Evolutionary conservation across 2,113 vertebrate genomes (phyloP), one percentile per base, ranked within the genome.

Genomic region (Phaethornis superciliosus): DNA sequence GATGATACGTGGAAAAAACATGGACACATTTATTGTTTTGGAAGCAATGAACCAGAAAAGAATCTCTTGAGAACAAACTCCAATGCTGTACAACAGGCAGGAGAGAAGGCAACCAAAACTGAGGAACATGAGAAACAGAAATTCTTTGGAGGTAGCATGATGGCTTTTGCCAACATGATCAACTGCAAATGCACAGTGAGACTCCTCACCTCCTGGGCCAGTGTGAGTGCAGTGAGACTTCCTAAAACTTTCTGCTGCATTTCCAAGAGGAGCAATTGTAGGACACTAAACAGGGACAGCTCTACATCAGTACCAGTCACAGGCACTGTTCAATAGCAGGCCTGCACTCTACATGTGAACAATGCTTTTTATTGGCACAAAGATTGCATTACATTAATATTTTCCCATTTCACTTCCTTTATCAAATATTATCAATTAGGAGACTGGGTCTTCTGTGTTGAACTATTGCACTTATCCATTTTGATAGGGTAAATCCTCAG

Each of bases 121-220:
- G 56, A 85, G n/a, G 35, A 67, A 75, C 80, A 88, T 54, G n/a
- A 76, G 47, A 96, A 88, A 93, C 20, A 74, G 21, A 90, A 79
- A 59, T 51, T 81, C 60, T 58, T 37, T 27, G 70, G 47, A 67
- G 52, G 62, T 24, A 59, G 72, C 33, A 55, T 5, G 17, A 27
- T 65, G 40, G 40, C 46, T 88, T 85, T 85, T 44, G 63, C 52
- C 33, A 85, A 42, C n/a, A 74, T 4, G 33, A 81, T 67, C 49
- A 82, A 49, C 51, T 74, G 12, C 67, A 60, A 23, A 40, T 33
- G 67, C 44, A 33, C 42, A 70, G 37, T 2, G 4, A 79, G 77
- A 75, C 52, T 69, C 33, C 46, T 74, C 56, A 83, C 51, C 32
- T 7, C 0, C 54, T 83, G 58, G 56, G 47, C 40, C 46, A 55